phyloP scores from a whole-genome alignment of 1,140 invertebrate species.

The Anastrepha ludens region DNA sequence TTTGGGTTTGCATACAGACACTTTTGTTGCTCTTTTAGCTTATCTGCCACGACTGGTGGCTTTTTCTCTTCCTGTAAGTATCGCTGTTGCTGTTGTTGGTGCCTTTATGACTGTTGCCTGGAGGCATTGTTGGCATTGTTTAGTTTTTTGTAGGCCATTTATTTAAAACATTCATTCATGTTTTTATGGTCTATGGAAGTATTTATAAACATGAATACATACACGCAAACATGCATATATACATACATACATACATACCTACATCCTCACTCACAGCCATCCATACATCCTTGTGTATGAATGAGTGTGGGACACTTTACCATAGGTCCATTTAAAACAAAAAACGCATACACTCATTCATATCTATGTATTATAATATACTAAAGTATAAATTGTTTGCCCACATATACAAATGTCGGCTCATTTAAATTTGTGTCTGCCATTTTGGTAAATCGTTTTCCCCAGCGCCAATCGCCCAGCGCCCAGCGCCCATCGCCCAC shows the following conservation, averaged over 20 bases:
- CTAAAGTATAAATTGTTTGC: background rate
- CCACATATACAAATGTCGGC: background rate
- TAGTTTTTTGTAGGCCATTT: slow-evolving; percentile 53
- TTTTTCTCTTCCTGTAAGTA: background rate
- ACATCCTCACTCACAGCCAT: no score
- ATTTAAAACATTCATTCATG: slow-evolving; percentile 38
- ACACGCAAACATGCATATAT: no score
- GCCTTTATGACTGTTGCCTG: slow-evolving; percentile 4
- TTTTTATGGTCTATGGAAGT: slow-evolving; percentile 32
- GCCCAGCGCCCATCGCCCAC: no score
- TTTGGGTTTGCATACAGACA: background rate
- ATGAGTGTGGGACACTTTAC: no score
- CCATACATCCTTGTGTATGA: no score
- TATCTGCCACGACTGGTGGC: background rate
- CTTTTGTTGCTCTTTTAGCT: slow-evolving; percentile 37
- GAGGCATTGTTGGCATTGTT: slow-evolving; percentile 28
- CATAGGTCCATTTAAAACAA: no score
- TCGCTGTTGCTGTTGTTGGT: background rate
- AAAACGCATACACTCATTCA: no score
- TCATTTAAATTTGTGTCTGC: background rate
- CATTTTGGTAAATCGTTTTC: background rate
- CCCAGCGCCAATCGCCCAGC: no score
- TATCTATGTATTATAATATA: no score
- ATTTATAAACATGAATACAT: background rate
- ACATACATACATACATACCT: no score